These are phyloP conservation scores for Bombus difficillimus DNA, from an alignment of 1,140 invertebrate genomes.

Conservation along the genomic window DNA sequence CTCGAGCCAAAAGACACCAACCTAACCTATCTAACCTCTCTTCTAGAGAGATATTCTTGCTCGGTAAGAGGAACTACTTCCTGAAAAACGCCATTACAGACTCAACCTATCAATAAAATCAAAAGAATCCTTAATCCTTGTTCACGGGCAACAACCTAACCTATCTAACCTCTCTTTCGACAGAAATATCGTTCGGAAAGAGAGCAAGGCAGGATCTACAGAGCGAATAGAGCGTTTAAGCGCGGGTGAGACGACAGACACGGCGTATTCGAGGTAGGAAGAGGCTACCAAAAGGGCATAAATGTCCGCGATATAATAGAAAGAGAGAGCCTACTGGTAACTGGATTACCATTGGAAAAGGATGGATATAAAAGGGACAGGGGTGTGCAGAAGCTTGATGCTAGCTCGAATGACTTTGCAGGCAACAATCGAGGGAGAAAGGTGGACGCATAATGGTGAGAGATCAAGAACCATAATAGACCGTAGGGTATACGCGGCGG, in stretches of 20 bases:
- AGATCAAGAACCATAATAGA: constrained; percentile 74
- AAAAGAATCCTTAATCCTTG: constrained; percentile 20
- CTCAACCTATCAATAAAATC: no score
- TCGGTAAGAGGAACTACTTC: no score
- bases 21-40: no score
- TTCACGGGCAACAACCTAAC: constrained; percentile 26
- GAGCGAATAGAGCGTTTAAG: not conserved
- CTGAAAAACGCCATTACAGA: no score
- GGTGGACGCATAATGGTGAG: constrained; percentile 66
- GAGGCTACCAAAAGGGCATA: constrained; percentile 14
- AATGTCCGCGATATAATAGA: not conserved
- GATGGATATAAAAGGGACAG: not conserved
- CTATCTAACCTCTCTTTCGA: constrained; percentile 12
- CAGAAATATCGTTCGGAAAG: no score
- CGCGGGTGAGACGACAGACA: constrained; percentile 5
- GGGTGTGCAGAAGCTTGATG: not conserved
- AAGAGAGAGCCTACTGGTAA: not conserved
- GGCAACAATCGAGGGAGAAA: constrained; percentile 58
- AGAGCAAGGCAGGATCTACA: not conserved
- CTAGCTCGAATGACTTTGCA: constrained; percentile 63
- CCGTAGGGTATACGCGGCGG: constrained; percentile 57
- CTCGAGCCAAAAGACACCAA: no score
- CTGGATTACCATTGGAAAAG: not conserved
- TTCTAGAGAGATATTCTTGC: no score
- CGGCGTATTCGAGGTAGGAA: not conserved